phyloP scores from a whole-genome alignment of 2,888 invertebrate genomes.

The Eupithecia inturbata region DNA sequence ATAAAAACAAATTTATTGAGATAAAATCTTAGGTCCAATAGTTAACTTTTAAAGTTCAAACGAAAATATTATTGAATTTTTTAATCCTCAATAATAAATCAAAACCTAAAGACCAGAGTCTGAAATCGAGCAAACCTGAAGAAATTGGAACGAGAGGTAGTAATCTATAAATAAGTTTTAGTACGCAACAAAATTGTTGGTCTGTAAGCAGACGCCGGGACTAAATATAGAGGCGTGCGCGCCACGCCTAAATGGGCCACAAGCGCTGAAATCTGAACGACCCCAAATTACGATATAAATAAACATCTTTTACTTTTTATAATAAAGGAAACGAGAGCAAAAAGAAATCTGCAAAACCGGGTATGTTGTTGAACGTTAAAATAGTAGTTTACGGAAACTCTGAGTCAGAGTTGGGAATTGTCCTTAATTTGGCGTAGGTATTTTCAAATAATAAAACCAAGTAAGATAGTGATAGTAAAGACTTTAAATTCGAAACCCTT shows the following conservation, averaged over 20 bases:
- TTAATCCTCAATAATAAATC: neutral
- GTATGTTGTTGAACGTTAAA: neutral
- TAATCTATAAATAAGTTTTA: conserved; percentile 64
- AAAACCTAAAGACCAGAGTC: neutral
- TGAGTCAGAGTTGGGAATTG: neutral
- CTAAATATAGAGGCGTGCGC: conserved; percentile 70
- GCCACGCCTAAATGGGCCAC: conserved; percentile 62
- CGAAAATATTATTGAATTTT: neutral
- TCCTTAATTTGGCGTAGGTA: neutral
- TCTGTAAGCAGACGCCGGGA: conserved; percentile 55
- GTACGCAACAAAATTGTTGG: conserved; percentile 59
- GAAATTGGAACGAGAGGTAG: conserved; percentile 53
- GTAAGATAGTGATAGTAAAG: neutral
- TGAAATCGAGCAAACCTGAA: conserved; percentile 27
- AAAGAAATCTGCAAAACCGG: neutral
- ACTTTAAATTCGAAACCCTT: neutral
- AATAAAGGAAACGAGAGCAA: neutral
- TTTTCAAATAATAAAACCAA: neutral
- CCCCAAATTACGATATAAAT: conserved; percentile 40
- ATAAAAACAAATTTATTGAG: neutral
- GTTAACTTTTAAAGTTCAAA: neutral
- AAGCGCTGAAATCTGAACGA: conserved; percentile 52
- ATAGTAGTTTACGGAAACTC: neutral
- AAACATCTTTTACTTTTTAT: conserved; percentile 27
- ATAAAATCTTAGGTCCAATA: no score